Percentiles rank a stretch among this genome's conserved stretches.
phyloP scores from a whole-genome alignment of 1,140 invertebrate species.

The Aricia agestis region DNA sequence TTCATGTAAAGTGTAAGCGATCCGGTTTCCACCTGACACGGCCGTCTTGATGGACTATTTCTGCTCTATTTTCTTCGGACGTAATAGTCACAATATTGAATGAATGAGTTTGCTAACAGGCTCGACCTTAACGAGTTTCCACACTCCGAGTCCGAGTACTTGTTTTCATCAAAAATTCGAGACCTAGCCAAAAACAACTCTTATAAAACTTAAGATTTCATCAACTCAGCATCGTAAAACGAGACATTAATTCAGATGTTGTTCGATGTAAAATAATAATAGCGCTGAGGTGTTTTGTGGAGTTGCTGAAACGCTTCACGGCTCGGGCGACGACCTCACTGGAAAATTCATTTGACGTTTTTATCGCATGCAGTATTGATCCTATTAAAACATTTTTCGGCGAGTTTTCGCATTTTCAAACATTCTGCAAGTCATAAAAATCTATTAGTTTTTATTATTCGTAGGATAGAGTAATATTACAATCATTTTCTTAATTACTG shows the following conservation, averaged over 20 bases:
- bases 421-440: not conserved
- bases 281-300: not conserved
- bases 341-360: conserved; percentile 10
- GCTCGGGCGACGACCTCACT: conserved; percentile 8
- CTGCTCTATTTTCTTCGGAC: not conserved
- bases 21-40: not conserved
- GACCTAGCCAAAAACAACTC: not conserved
- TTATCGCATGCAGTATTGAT: conserved; percentile 7
- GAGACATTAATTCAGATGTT: not conserved
- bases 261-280: conserved; percentile 9
- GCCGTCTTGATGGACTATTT: conserved; percentile 1
- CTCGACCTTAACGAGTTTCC: too few species aligned
- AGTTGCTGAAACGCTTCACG: not conserved
- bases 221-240: not conserved
- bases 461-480: too few species aligned
- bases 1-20: not conserved
- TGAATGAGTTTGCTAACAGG: too few species aligned
- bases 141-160: too few species aligned
- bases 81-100: too few species aligned
- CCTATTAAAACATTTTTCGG: not conserved
- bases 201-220: not conserved
- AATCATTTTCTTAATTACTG: too few species aligned
- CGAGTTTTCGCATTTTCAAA: not conserved
- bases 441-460: too few species aligned
- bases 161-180: too few species aligned